Evolutionary conservation across 1,140 invertebrate genomes (phyloP).

Genomic region (Stegodyphus dumicola): DNA sequence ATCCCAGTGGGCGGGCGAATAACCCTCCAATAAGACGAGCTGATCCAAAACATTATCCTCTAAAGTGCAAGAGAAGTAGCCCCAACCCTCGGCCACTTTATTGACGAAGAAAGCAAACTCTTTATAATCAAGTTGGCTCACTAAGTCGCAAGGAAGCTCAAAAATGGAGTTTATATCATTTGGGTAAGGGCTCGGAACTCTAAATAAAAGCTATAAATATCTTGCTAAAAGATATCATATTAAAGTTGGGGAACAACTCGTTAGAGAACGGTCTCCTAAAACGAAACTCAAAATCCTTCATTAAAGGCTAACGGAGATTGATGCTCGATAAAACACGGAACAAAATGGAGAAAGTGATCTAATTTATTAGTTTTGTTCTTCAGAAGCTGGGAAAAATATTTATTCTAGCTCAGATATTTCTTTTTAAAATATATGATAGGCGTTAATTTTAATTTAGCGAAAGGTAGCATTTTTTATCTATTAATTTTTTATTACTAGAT

Average conservation of each 20-base stretch:
- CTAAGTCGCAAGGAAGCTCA: conserved; percentile 4
- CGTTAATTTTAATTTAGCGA: too few relatives aligned
- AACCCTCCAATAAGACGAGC: conserved; percentile 17
- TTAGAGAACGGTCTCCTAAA: conserved; percentile 1
- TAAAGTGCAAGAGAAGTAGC: neutral
- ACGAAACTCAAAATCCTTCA: conserved; percentile 20
- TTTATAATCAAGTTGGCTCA: conserved; percentile 46
- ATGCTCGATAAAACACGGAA: conserved; percentile 19
- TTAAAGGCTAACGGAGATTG: conserved; percentile 12
- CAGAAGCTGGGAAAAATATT: conserved; percentile 21
- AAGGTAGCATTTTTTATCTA: too few relatives aligned
- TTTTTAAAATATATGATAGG: too few relatives aligned
- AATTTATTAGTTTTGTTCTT: conserved; percentile 36
- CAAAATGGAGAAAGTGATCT: conserved; percentile 28
- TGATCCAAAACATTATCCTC: conserved; percentile 25
- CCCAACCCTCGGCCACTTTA: neutral
- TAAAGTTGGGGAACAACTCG: neutral
- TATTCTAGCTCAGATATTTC: neutral
- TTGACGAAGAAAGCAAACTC: conserved; percentile 50
- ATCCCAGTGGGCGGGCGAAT: conserved; percentile 41
- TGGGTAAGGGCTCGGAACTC: neutral
- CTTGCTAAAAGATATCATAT: neutral
- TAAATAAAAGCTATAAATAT: conserved; percentile 51
- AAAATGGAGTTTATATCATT: conserved; percentile 55
- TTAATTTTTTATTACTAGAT: too few relatives aligned